These are phyloP conservation scores for Silurus asotus DNA, from an alignment of 2,113 vertebrate genomes.

Conservation along the genomic window DNA sequence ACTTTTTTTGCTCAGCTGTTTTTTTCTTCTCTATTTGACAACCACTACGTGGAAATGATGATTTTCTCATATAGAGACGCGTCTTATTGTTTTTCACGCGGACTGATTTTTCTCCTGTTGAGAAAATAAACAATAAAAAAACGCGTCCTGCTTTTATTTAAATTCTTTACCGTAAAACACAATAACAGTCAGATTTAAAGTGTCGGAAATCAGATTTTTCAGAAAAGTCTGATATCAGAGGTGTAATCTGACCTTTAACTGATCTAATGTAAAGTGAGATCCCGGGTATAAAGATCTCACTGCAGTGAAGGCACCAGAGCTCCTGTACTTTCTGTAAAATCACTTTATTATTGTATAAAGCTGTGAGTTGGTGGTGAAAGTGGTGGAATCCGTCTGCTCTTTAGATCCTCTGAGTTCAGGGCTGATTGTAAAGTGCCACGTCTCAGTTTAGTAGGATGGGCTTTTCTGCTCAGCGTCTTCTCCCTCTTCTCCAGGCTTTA, in stretches of 20 bases:
- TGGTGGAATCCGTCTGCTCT: neutral
- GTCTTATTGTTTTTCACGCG: neutral
- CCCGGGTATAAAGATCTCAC: neutral
- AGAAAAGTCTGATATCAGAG: neutral
- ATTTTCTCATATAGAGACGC: neutral
- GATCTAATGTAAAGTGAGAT: neutral
- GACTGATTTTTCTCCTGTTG: neutral
- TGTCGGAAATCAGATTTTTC: neutral
- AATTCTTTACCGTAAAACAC: neutral
- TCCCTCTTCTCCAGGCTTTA: neutral
- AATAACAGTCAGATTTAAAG: neutral
- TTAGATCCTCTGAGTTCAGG: neutral
- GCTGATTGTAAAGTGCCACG: slow-evolving; percentile 69
- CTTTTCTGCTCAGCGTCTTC: neutral
- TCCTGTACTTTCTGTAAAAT: neutral
- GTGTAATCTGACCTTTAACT: neutral
- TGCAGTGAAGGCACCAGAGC: neutral
- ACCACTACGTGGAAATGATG: neutral
- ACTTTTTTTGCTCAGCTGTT: slow-evolving; percentile 41
- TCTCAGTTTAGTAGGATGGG: slow-evolving; percentile 64
- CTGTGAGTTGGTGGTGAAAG: neutral
- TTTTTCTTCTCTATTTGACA: slow-evolving; percentile 28
- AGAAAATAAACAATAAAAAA: neutral
- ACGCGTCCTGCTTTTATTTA: neutral
- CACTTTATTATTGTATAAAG: no score